Percentiles rank a stretch among this genome's conserved stretches.
Conservation (phyloP, 1,140 invertebrate genomes). For the Drosophila trapezifrons region DNA sequence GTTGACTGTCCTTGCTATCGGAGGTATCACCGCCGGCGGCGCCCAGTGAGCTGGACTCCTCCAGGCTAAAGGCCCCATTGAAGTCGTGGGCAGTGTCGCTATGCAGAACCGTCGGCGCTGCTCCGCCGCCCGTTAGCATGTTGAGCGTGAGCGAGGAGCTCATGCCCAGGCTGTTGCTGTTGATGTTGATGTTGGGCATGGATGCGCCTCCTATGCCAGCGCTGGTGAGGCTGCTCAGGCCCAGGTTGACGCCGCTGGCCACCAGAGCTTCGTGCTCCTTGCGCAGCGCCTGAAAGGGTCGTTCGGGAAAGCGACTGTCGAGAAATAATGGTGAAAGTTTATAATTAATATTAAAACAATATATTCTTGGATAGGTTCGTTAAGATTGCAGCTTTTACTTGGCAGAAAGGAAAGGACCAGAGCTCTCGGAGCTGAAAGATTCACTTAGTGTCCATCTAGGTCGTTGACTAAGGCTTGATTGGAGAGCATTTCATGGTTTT, state of each 20-base stretch:
- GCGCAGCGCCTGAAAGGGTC: conserved; percentile 80
- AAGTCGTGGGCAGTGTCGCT: conserved; percentile 76
- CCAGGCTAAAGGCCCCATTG: conserved; percentile 76
- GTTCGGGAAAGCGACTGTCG: conserved; percentile 74
- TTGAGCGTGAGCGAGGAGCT: conserved; percentile 58
- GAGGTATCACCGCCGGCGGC: conserved; percentile 83
- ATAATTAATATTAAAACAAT: background rate
- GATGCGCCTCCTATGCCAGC: conserved; percentile 4
- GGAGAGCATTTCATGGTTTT: background rate
- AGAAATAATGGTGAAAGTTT: background rate
- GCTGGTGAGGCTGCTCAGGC: conserved; percentile 18
- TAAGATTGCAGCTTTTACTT: too few relatives aligned
- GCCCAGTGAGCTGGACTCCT: conserved; percentile 79
- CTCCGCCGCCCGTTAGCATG: conserved; percentile 60
- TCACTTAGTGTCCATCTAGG: background rate
- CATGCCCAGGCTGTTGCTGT: conserved; percentile 28
- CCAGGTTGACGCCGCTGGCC: conserved; percentile 52
- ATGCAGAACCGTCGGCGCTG: conserved; percentile 63
- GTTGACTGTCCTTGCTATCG: conserved; percentile 82
- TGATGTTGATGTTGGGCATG: conserved; percentile 6
- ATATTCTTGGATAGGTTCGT: too few relatives aligned
- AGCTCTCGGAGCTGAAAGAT: too few relatives aligned
- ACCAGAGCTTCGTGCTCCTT: conserved; percentile 78
- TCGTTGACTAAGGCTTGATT: background rate
- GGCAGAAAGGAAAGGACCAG: too few relatives aligned